Evolutionary conservation across 2,797 vertebrate species (phyloP), one percentile per base, ranked within the genome.

Genomic region (Pseudochromis fuscus): DNA sequence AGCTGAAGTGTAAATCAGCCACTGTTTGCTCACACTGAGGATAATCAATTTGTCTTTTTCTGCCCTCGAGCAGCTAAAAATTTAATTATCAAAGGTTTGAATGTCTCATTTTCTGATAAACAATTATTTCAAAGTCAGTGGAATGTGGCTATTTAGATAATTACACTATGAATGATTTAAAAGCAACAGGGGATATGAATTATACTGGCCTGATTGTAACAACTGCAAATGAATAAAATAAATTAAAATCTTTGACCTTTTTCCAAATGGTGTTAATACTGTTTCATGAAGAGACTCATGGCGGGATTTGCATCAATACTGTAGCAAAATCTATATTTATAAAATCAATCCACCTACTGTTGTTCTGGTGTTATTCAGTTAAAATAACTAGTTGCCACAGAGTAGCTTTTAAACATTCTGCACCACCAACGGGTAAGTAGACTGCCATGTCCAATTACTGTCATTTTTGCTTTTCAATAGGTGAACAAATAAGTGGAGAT

Each of bases 401-500:
- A 62, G 46, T 8, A 52, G 31, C 30, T 71, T 64, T 69, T 64
- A 72, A 80, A 73, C 55, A 67, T 76, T 71, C 13, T 27, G 49
- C 52, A 73, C 60, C 27, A 62, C 50, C 70, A 60, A 38, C 33
- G 37, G 53, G 8, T 23, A 38, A 55, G 55, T 44, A 33, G 31
- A 21, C 23, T 74, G 72, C 65, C 77, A 84, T 53, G 68, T 84
- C 44, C 70, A 87, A 85, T 88, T 71, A 84, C 61, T 71, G 64
- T 86, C 72, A 75, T 58, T 77, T 83, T 51, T 50, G 53, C 72
- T 79, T 80, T 81, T 52, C 62, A 60, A 76, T 73, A 82, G 52
- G 63, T 87, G 61, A 73, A 88, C 65, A 75, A 88, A 78, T 61
- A 55, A 59, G 64, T 19, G 16, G 19, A 78, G 25, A 64, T 67